phyloP scores from a whole-genome alignment of 2,888 invertebrate genomes.

The Trichacis sp. region DNA sequence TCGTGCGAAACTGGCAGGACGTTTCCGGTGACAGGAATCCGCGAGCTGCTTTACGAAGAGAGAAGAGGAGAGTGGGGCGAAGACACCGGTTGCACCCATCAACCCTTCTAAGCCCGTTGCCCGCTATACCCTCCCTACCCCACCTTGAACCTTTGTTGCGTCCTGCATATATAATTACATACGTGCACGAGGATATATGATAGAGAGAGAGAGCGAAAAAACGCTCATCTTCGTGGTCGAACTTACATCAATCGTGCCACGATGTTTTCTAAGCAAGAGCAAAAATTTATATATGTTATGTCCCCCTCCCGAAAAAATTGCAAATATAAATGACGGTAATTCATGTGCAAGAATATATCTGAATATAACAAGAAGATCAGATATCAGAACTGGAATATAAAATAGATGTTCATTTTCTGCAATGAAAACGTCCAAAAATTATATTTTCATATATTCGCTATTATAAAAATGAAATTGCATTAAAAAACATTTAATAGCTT shows the following conservation, averaged over 20 bases:
- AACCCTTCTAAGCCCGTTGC: constrained; percentile 56
- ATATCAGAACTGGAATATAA: too few relatives aligned
- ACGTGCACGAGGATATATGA: constrained; percentile 13
- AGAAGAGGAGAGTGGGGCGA: constrained; percentile 59
- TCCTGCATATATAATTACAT: constrained; percentile 53
- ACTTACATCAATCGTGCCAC: not conserved
- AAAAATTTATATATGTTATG: too few relatives aligned
- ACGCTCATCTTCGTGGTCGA: not conserved
- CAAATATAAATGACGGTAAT: too few relatives aligned
- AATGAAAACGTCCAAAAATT: too few relatives aligned
- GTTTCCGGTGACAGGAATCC: constrained; percentile 62
- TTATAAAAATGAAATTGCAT: too few relatives aligned
- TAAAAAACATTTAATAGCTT: too few relatives aligned
- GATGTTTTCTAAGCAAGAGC: not conserved
- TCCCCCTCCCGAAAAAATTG: too few relatives aligned
- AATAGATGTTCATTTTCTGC: too few relatives aligned
- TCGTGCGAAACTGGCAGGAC: constrained; percentile 63
- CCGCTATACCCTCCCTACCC: constrained; percentile 38
- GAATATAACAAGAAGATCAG: too few relatives aligned
- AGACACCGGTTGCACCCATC: constrained; percentile 69
- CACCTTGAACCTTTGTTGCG: constrained; percentile 41
- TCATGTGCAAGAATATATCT: too few relatives aligned
- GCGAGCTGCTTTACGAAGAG: constrained; percentile 56
- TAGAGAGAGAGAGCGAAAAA: constrained; percentile 21
- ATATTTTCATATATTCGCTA: too few relatives aligned